phyloP scores from a whole-genome alignment of 35 echinoderm and acorn worm genomes.

The Hemicentrotus pulcherrimus region DNA sequence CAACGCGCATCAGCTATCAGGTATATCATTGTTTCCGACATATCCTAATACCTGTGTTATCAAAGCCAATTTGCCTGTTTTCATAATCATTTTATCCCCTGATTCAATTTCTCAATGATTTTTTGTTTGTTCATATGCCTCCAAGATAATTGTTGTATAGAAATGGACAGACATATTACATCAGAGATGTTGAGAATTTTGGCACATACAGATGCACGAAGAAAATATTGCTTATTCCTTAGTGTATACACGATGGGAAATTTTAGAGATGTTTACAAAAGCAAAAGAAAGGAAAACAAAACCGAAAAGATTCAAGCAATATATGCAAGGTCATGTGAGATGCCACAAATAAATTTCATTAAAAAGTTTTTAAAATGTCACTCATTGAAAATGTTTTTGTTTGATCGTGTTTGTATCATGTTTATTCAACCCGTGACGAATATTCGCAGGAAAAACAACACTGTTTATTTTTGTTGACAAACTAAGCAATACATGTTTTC shows the following conservation, averaged over 20 bases:
- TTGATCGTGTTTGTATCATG: not conserved
- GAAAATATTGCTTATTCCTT: too few species aligned
- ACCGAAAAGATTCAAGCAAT: not conserved
- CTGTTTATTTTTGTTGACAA: not conserved
- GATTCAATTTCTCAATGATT: too few species aligned
- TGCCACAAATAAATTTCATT: not conserved
- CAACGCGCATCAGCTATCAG: too few species aligned
- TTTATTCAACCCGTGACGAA: not conserved
- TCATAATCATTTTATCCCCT: too few species aligned
- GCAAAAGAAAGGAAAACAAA: not conserved
- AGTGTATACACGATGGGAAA: not conserved
- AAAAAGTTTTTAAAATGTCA: not conserved
- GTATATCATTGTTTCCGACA: too few species aligned
- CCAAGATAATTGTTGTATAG: too few species aligned
- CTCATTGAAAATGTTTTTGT: not conserved
- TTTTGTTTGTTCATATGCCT: too few species aligned
- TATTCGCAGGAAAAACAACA: not conserved
- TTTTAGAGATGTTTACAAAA: not conserved
- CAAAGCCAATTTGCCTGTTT: too few species aligned
- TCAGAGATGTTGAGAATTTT: too few species aligned
- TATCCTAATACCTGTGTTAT: too few species aligned
- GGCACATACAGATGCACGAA: too few species aligned
- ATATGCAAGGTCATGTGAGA: not conserved
- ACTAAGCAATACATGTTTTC: not conserved
- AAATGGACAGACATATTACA: too few species aligned